A percentile compares a stretch with the other conserved stretches of the same genome.
These are phyloP conservation scores for Cuculus canorus DNA, from an alignment of 2,797 vertebrate genomes.

Conservation along the genomic window DNA sequence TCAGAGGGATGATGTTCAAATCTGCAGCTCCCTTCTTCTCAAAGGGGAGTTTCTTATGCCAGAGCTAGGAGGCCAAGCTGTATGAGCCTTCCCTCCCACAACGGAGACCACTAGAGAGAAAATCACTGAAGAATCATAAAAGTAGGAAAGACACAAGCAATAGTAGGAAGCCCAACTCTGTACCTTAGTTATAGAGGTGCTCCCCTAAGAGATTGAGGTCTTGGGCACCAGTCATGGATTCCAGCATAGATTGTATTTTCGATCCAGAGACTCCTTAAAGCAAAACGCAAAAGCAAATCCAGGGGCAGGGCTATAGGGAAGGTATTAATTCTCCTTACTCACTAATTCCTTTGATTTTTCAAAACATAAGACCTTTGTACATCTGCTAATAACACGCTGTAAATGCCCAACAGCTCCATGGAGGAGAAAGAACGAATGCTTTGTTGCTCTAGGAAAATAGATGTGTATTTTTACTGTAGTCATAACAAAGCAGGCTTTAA, in stretches of 20 bases:
- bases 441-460: slow-evolving; percentile 61
- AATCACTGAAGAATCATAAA: not conserved
- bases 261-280: not conserved
- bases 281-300: not conserved
- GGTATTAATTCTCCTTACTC: slow-evolving; percentile 12
- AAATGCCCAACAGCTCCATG: slow-evolving; percentile 30
- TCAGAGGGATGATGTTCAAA: not conserved
- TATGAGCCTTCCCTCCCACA: not conserved
- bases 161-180: not conserved
- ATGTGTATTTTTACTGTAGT: slow-evolving; percentile 53
- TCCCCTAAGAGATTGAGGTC: not conserved
- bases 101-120: not conserved
- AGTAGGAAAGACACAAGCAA: not conserved
- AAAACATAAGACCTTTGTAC: not conserved
- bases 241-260: not conserved
- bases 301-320: not conserved
- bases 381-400: not conserved
- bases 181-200: not conserved
- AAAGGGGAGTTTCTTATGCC: not conserved
- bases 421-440: not conserved
- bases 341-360: slow-evolving; percentile 41
- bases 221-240: not conserved
- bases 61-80: not conserved
- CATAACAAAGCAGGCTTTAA: slow-evolving; percentile 62
- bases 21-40: not conserved